Evolutionary conservation across 2,797 vertebrate species (phyloP), one percentile per base, ranked within the genome.

Genomic region (Danio jaintianensis): DNA sequence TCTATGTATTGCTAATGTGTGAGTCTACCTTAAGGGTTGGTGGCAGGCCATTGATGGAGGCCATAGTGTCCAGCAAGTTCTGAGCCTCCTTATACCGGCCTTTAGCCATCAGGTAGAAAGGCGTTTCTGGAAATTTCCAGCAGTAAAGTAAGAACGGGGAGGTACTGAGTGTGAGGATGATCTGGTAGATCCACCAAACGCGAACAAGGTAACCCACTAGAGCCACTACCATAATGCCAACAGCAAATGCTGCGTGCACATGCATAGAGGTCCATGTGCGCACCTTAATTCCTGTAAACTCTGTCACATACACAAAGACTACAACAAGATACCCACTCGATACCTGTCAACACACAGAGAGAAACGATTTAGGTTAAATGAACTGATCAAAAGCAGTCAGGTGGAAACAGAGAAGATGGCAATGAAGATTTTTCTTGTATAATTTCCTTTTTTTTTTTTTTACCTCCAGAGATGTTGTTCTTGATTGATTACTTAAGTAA

Each of bases 261-360:
- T 98, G 96, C 94, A 97, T 97, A 42, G 96, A 97, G 42, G 96
- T 96, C 96, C 96, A 98, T 0, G 96, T 96, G 87, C 96, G 96
- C 62, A 93, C 95, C 86, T 95, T 96, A 89, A 86, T 95, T 87
- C 98, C 96, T 0, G 95, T 94, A 88, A 96, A 96, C 90, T 98
- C 96, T 10, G 96, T 98, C 83, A 98, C 96, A 2, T 97, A 99
- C 83, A 98, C 96, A 89, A 98, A 97, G 78, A 94, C 96, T 87
- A 98, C 97, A 85, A 98, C 96, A 45, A 97, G 93, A 88, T 97
- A 98, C 74, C 98, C 97, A 71, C 96, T 97, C 75, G 94, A 94
- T 72, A 94, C 94, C 97, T 98, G 88, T 10, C 40, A 64, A 56
- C 15, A 62, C 13, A 79, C 11, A 52, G 18, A 13, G 6, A 61